Percentiles rank a stretch among this genome's conserved stretches.
Evolutionary conservation across 2,113 vertebrate genomes (phyloP).

Genomic region (Miniopterus natalensis): DNA sequence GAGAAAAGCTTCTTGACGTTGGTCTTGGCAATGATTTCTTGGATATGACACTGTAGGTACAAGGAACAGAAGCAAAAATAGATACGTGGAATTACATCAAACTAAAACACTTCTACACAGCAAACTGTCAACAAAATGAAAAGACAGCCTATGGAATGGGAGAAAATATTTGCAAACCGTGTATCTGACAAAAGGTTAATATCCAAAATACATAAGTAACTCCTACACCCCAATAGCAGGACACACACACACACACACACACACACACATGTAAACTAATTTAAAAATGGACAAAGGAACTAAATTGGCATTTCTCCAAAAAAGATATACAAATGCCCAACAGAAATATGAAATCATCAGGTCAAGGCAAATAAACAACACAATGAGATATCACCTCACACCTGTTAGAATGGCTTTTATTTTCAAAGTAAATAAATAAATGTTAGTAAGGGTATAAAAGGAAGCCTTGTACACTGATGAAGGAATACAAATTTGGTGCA

Average conservation of each 20-base stretch:
- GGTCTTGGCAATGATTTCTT: neutral
- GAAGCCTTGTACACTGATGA: neutral
- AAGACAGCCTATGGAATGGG: neutral
- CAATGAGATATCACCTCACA: neutral
- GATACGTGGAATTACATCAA: neutral
- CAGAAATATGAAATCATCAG: neutral
- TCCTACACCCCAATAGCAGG: neutral
- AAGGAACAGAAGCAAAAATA: constrained; percentile 7
- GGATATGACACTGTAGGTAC: neutral
- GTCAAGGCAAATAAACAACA: neutral
- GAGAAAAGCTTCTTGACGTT: neutral
- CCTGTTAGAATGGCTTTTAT: neutral
- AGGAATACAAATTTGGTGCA: too few species aligned
- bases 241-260: neutral
- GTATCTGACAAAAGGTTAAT: neutral
- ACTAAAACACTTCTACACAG: neutral
- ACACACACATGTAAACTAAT: neutral
- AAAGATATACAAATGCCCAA: neutral
- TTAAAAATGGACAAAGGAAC: neutral
- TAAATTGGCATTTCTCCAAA: neutral
- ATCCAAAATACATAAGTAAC: neutral
- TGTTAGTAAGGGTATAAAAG: neutral
- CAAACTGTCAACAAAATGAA: neutral
- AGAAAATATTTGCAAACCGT: neutral
- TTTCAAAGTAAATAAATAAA: neutral